phyloP scores from a whole-genome alignment of 2,113 vertebrate species.

The Hiodon alosoides region DNA sequence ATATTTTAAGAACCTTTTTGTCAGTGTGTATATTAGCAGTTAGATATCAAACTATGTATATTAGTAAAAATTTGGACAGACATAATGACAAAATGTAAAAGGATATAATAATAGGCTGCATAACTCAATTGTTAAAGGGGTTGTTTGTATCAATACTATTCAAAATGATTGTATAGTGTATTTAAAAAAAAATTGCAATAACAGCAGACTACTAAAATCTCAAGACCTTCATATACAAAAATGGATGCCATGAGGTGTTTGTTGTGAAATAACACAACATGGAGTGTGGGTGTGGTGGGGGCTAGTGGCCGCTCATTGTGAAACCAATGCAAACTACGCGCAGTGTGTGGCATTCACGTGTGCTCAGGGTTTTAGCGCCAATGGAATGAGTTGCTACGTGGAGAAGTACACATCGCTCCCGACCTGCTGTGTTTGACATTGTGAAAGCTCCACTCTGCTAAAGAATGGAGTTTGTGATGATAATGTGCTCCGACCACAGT shows the following conservation, averaged over 20 bases:
- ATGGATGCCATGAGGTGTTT: not conserved
- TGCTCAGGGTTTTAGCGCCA: not conserved
- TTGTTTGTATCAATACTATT: too few relatives aligned
- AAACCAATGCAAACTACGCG: not conserved
- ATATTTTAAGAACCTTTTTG: too few relatives aligned
- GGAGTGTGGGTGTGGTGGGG: too few relatives aligned
- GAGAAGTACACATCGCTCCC: not conserved
- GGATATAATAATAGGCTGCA: too few relatives aligned
- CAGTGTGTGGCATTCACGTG: not conserved
- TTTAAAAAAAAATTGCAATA: not conserved
- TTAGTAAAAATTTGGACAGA: too few relatives aligned
- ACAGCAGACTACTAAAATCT: not conserved
- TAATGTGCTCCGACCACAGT: not conserved
- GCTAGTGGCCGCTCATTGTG: too few relatives aligned
- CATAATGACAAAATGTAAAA: too few relatives aligned
- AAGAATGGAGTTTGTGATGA: not conserved
- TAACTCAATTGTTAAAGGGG: too few relatives aligned
- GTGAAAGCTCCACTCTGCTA: not conserved
- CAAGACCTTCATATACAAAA: not conserved
- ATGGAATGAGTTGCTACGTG: not conserved
- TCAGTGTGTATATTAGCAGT: too few relatives aligned
- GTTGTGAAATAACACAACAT: not conserved
- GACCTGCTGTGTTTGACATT: not conserved
- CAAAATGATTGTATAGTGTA: too few relatives aligned
- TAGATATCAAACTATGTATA: too few relatives aligned